A percentile compares a stretch with the other conserved stretches of the same genome.
Conservation (phyloP, 2,797 vertebrate genomes). For the Huso huso region DNA sequence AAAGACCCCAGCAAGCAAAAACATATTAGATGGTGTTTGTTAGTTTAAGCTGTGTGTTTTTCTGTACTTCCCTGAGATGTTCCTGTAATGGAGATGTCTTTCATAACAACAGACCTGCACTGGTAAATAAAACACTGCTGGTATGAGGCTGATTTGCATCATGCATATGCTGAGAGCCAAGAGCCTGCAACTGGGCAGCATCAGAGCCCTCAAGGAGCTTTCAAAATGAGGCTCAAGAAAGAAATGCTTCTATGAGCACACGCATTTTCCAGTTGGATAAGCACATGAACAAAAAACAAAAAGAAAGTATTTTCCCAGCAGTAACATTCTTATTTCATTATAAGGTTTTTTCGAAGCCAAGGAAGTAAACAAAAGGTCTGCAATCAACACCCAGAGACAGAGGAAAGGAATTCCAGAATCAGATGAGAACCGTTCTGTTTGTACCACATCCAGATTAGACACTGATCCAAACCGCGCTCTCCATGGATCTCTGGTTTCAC, state of each 20-base stretch:
- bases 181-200: too few relatives aligned
- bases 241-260: slow-evolving; percentile 44
- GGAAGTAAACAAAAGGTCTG: slow-evolving; percentile 53
- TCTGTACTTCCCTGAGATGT: too few relatives aligned
- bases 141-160: too few relatives aligned
- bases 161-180: too few relatives aligned
- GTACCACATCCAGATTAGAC: slow-evolving; percentile 26
- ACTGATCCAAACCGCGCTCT: slow-evolving; percentile 23
- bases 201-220: slow-evolving; percentile 14
- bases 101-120: too few relatives aligned
- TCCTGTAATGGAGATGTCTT: too few relatives aligned
- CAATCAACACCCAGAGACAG: slow-evolving; percentile 49
- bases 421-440: slow-evolving; percentile 21
- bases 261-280: slow-evolving; percentile 55
- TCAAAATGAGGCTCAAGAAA: slow-evolving; percentile 31
- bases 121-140: too few relatives aligned
- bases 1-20: too few relatives aligned
- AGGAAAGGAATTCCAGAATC: slow-evolving; percentile 27
- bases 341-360: slow-evolving; percentile 39
- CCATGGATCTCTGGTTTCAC: slow-evolving; percentile 18
- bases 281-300: slow-evolving; percentile 45
- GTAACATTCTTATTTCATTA: slow-evolving; percentile 62
- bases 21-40: too few relatives aligned
- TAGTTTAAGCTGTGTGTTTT: too few relatives aligned
- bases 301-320: slow-evolving; percentile 31